Percentiles rank a stretch among this genome's conserved stretches.
Evolutionary conservation across 2,888 invertebrate genomes (phyloP).

Genomic region (Epinotia brunnichana): DNA sequence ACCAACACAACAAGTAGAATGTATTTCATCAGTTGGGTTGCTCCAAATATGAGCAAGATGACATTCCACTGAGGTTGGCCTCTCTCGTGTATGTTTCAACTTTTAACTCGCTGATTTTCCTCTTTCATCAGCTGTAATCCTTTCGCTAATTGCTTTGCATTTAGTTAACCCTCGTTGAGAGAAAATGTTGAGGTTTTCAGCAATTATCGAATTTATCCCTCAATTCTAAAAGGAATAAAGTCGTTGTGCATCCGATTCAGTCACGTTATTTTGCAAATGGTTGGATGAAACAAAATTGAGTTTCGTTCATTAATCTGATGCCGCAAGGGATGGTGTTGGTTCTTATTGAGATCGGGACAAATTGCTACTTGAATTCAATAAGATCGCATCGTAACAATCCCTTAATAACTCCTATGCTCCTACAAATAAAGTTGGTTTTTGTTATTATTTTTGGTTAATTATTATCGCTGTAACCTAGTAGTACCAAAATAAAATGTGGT

Average conservation of each 20-base stretch:
- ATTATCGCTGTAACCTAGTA: not conserved
- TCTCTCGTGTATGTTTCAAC: not conserved
- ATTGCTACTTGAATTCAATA: conserved; percentile 4
- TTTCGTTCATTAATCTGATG: conserved; percentile 6
- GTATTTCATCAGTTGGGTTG: too few relatives aligned
- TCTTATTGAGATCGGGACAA: conserved; percentile 23
- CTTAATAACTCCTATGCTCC: not conserved
- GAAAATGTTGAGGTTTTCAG: not conserved
- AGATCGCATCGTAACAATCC: not conserved
- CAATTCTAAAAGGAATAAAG: not conserved
- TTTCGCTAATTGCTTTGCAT: not conserved
- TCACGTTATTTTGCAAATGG: conserved; percentile 6
- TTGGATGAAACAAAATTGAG: not conserved
- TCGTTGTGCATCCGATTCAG: not conserved
- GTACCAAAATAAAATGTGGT: not conserved
- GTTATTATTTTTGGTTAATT: not conserved
- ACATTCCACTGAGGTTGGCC: too few relatives aligned
- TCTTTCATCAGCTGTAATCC: not conserved
- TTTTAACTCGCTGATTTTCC: not conserved
- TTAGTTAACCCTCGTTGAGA: not conserved
- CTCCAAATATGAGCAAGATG: too few relatives aligned
- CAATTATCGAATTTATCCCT: conserved; percentile 9
- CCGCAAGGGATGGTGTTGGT: conserved; percentile 28
- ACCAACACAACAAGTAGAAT: too few relatives aligned
- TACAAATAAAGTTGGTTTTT: not conserved